Base-by-base conservation (phyloP, 2,797 vertebrate genomes). In the Aeoliscus strigatus region DNA sequence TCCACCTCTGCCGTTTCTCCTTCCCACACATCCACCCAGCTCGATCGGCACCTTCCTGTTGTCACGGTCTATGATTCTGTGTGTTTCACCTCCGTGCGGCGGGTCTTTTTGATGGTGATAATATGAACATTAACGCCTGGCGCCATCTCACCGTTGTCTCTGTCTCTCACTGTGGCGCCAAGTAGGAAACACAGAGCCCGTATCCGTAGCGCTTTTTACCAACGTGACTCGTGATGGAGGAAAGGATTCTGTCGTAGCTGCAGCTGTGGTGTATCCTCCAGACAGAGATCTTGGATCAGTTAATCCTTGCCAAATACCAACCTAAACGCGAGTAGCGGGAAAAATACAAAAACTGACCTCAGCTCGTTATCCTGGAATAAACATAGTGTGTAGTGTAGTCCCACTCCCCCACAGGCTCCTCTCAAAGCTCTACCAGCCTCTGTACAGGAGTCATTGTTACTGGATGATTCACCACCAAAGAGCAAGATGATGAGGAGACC, bases 341-440 rank as follows among this genome's bases (percentile, higher is more conserved):
- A 40, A 60, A 73, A 61, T 66, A 76, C 59, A 78, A 69, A 68
- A 75, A 61, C 48, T 72, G 73, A 77, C 75, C 81, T 75, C 78
- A 63, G 60, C 70, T 81, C 24, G 47, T 81, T 69, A 77, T 75
- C 74, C 79, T 70, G 67, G 73, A 80, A 82, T 81, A 82, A 82
- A 84, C 77, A 70, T 52, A 38, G 66, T 37, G 48, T 71, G 71
- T 70, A 48, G 70, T 51, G 73, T 56, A 60, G 80, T 74, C 69
- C 67, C 17, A 23, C 71, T 73, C 75, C 59, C 65, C 77, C 59
- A 67, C 71, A 70, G 73, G 60, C 56, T 72, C 66, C 70, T 75
- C 66, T 70, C 53, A 58, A 65, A 74, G 68, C 69, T 51, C 50
- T 30, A 34, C 47, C 66, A 75, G 61, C 76, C 62, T 81, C 63